These are phyloP conservation scores for Clarias laeviceps DNA, from an alignment of 2,797 vertebrate genomes.

Conservation along the genomic window DNA sequence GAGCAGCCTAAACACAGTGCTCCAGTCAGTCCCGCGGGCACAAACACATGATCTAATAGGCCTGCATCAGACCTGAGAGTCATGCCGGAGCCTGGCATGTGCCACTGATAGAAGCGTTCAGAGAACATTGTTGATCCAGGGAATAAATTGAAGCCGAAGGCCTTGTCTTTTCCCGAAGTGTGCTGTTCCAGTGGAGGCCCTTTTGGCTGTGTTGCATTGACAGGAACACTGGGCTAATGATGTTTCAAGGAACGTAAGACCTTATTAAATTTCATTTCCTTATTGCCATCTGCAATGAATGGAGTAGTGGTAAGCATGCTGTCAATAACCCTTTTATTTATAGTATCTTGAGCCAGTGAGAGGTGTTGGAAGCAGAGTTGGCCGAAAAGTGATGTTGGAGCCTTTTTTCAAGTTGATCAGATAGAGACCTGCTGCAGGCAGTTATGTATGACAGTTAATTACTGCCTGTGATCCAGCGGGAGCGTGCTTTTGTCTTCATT, in stretches of 20 bases:
- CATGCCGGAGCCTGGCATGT: constrained; percentile 45
- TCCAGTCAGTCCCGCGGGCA: constrained; percentile 75
- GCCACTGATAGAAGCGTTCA: constrained; percentile 60
- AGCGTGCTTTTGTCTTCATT: constrained; percentile 36
- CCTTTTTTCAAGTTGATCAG: constrained; percentile 47
- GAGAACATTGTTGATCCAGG: constrained; percentile 66
- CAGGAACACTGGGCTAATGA: constrained; percentile 32
- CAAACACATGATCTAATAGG: constrained; percentile 82
- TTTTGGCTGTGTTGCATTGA: constrained; percentile 34
- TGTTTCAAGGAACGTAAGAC: constrained; percentile 28
- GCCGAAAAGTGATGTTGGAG: constrained; percentile 34
- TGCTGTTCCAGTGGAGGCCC: constrained; percentile 43
- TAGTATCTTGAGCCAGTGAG: constrained; percentile 34
- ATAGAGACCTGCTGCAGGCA: constrained; percentile 42
- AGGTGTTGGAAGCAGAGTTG: constrained; percentile 30
- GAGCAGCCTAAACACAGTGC: constrained; percentile 80
- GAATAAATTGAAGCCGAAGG: constrained; percentile 69
- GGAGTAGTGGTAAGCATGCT: constrained; percentile 26
- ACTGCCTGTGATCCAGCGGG: constrained; percentile 44
- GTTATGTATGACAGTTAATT: constrained; percentile 54
- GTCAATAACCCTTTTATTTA: constrained; percentile 34
- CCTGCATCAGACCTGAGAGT: constrained; percentile 74
- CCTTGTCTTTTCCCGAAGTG: constrained; percentile 52
- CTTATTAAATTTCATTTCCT: constrained; percentile 54
- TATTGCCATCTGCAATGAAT: constrained; percentile 47